Conservation (phyloP, 92 coral and sea anemone genomes). For the Epizoanthus illoricatus region DNA sequence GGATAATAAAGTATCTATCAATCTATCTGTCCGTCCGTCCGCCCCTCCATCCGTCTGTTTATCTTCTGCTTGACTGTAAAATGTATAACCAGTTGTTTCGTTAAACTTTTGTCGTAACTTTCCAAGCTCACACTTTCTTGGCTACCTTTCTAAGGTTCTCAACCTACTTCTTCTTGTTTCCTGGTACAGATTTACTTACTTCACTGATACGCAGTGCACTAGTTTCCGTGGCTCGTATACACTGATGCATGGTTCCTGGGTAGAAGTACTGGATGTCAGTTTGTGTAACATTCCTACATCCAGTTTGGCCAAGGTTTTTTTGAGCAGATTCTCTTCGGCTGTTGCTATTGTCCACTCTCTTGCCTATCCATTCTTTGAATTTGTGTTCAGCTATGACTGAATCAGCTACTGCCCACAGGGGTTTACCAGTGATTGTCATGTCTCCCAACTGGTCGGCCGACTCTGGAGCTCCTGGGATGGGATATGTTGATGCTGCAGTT, state of each 20-base stretch:
- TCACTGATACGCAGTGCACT: conserved; percentile 47
- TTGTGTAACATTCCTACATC: conserved; percentile 36
- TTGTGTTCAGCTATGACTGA: conserved; percentile 23
- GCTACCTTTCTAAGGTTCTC: conserved; percentile 43
- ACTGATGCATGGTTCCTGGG: conserved; percentile 59
- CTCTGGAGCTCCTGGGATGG: conserved; percentile 59
- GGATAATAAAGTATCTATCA: no score
- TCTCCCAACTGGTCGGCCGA: conserved; percentile 50
- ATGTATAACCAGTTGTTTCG: conserved; percentile 35
- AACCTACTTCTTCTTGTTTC: conserved; percentile 44
- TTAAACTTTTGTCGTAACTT: conserved; percentile 27
- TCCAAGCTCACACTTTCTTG: conserved; percentile 18
- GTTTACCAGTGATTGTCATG: conserved; percentile 41
- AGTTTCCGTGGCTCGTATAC: conserved; percentile 54
- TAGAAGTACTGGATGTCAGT: conserved; percentile 39
- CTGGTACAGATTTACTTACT: conserved; percentile 31
- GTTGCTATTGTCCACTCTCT: conserved; percentile 23
- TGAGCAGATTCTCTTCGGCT: conserved; percentile 52
- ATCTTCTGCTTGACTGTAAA: conserved; percentile 23
- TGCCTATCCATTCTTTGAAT: conserved; percentile 43
- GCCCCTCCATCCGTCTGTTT: no score
- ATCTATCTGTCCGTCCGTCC: no score
- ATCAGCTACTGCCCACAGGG: conserved; percentile 37
- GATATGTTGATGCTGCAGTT: conserved; percentile 46
- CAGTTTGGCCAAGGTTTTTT: conserved; percentile 47